Evolutionary conservation across 2,797 vertebrate genomes (phyloP).

Genomic region (Nannoperca obscura): DNA sequence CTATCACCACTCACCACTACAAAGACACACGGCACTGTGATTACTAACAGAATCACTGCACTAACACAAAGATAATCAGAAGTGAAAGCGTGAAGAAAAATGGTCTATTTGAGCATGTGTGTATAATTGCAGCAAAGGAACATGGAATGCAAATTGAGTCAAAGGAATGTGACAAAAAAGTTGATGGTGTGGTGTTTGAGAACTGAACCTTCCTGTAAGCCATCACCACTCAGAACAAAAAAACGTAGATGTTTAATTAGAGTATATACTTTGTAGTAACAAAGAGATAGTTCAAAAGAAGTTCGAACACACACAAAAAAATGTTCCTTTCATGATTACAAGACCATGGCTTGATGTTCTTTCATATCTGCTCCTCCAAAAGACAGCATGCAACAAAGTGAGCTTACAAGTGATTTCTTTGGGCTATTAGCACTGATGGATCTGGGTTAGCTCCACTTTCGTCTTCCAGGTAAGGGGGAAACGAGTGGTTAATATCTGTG

Average conservation of each 20-base stretch:
- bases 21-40: conserved; percentile 40
- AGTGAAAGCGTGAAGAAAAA: background rate
- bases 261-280: conserved; percentile 9
- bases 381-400: conserved; percentile 61
- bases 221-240: conserved; percentile 16
- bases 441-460: conserved; percentile 73
- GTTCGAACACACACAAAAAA: conserved; percentile 36
- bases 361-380: conserved; percentile 58
- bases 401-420: conserved; percentile 71
- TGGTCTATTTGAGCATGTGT: conserved; percentile 23
- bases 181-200: conserved; percentile 26
- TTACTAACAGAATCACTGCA: conserved; percentile 27
- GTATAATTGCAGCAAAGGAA: conserved; percentile 14
- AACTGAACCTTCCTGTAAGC: conserved; percentile 30
- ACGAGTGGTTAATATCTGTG: conserved; percentile 73
- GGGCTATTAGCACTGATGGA: conserved; percentile 70
- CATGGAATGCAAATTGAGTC: conserved; percentile 20
- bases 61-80: background rate
- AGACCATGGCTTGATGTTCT: conserved; percentile 52
- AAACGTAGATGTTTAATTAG: conserved; percentile 17
- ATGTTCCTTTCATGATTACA: conserved; percentile 38
- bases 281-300: conserved; percentile 31
- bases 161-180: conserved; percentile 48
- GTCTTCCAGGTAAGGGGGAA: conserved; percentile 72
- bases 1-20: conserved; percentile 33